phyloP scores from a whole-genome alignment of 2,888 invertebrate genomes.

The Cordilura impudica region DNA sequence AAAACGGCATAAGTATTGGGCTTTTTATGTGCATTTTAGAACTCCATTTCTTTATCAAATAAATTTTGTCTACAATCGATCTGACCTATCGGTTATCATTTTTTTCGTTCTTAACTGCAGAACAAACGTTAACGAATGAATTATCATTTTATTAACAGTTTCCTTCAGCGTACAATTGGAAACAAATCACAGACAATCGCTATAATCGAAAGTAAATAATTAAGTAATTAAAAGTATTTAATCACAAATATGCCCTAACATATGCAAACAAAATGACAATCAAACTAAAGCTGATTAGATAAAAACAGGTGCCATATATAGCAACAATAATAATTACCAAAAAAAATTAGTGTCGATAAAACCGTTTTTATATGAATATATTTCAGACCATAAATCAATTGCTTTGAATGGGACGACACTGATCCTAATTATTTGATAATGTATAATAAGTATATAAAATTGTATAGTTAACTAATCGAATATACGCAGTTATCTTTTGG shows the following conservation, averaged over 20 bases:
- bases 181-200: constrained; percentile 34
- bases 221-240: background rate
- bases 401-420: background rate
- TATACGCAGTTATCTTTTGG: constrained; percentile 19
- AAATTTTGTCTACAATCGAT: too few species aligned
- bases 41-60: too few species aligned
- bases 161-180: too few species aligned
- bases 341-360: constrained; percentile 1
- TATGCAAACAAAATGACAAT: constrained; percentile 44
- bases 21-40: too few species aligned
- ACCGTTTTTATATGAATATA: background rate
- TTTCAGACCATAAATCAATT: background rate
- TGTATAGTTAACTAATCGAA: background rate
- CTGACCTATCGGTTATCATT: too few species aligned
- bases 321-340: background rate
- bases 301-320: background rate
- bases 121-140: too few species aligned
- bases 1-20: too few species aligned
- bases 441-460: background rate
- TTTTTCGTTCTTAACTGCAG: too few species aligned
- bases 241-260: constrained; percentile 39
- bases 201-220: background rate
- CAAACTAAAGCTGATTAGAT: background rate
- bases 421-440: constrained; percentile 11
- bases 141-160: too few species aligned